Evolutionary conservation across 2,113 vertebrate species (phyloP), one percentile per base, ranked within the genome.

Genomic region (Lophochroa leadbeateri): DNA sequence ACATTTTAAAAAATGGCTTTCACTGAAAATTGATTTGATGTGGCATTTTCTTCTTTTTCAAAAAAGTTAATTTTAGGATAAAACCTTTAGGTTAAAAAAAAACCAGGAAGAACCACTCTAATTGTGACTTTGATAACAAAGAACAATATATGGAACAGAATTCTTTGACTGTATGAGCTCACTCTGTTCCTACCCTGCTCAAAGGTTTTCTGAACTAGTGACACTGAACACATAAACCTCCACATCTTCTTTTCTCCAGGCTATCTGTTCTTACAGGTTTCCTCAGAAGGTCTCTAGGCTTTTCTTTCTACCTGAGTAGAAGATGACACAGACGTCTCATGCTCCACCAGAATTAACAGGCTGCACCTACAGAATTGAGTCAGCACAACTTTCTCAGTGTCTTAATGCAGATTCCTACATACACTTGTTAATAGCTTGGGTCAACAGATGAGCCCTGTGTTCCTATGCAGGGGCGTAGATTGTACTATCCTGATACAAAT

Each of bases 401-500:
- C 92, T 93, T 78, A 50, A 71, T 89, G 65, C 43, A 82, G 65
- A 86, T 88, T 94, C 55, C 72, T 70, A 60, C 71, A 76, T 67
- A 60, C 68, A 43, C 63, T 89, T 6, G 7, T 67, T 93, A 92
- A 92, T 81, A 90, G 80, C 58, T 79, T 70, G 63, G 74, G 91
- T 94, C 92, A 96, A 94, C 72, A 84, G 90, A 95, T 70, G 85
- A 94, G 82, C 46, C 64, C 23, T 11, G 3, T 9, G 15, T 71
- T 88, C 77, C 78, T 75, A 11, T 41, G 76, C 76, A 91, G 94
- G 70, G 78, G 61, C 86, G 95, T 88, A 95, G 92, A 95, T 94
- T 4, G 1, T 88, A 47, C 44, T 43, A 12, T 79, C 86, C 90
- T 89, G 81, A 92, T 95, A 88, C 93, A 77, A 82, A 95, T 84